Evolutionary conservation across 2,888 invertebrate species (phyloP), one percentile per base, ranked within the genome.

Genomic region (Magallana nippona): DNA sequence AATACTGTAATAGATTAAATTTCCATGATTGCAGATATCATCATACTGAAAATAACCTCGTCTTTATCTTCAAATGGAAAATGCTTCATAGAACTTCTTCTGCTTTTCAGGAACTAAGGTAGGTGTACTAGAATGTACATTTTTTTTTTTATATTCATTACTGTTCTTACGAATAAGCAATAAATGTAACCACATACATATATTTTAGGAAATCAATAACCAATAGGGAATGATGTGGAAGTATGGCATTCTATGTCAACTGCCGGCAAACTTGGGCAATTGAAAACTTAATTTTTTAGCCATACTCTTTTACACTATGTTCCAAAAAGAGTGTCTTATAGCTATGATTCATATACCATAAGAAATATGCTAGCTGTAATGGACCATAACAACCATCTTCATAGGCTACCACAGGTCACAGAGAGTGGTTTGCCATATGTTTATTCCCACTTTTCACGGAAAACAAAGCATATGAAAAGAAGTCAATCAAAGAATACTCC

Each of bases 251-350:
- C 13, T 62, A 81, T 10, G 11, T n/a, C 3, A 19, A 44, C 15
- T 62, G 62, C n/a, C 11, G 82, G 1, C 82, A 77, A n/a, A 82
- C 82, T 11, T 82, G 55, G 57, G 15, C 22, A 10, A 78, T 82
- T 13, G 82, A 82, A 22, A 82, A 82, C 8, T n/a, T n/a, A n/a
- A n/a, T 82, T 82, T 32, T 60, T 63, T 19, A 55, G 71, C n/a
- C 58, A n/a, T 19, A 71, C 82, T 11, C 77, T 82, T 1, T 22
- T 82, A 5, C n/a, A 55, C 13, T 78, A 82, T 22, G 62, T 63
- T 17, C 77, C 56, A 22, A 82, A 82, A 82, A 22, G n/a, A 77
- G 19, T 82, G 11, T n/a, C 19, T 10, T 82, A 77, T 10, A 57
- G 56, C n/a, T 82, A 77, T 71, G 82, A 82, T 82, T 55, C 17